Base-by-base conservation (phyloP, 1,140 invertebrate species). In the Medauroidea extradentata region DNA sequence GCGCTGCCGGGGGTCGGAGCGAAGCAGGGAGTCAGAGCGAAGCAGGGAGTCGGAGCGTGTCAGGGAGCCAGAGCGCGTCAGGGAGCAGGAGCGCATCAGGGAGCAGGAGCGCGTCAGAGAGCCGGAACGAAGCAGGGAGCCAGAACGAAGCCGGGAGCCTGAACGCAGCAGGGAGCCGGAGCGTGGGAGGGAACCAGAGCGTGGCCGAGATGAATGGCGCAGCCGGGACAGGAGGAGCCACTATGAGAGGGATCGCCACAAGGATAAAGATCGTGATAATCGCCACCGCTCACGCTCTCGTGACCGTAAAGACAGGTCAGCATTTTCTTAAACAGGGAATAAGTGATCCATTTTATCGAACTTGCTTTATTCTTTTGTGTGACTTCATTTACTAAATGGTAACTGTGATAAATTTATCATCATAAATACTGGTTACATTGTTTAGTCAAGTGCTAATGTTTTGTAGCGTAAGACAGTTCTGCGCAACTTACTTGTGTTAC, bases 161-260 rank as follows among this genome's bases (percentile, higher is more conserved):
- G 23, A 57, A 3, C 42, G 60, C 46, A 50, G 61, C 19, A 44
- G 53, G 13, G 65, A 63, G 27, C 61, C 48, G 25, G 55, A 60
- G 16, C 67, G 64, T 52, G 57, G 63, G 27, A 55, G 49, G 27
- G 59, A 55, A 14, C 44, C 52, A 13, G 50, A 59, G 39, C 27
- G 34, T 16, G 55, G 58, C 14, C 56, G 67, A 34, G 71, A 72
- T 42, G 39, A 38, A 25, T 46, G 58, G 23, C 43, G 43, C 25
- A 48, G 56, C 1, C 71, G 71, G 44, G 71, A 67, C 8, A 69
- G 51, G 53, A 70, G 75, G 8, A 60, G 68, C 39, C 60, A 66
- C 29, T 67, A 70, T 39, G 73, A 74, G 2, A 60, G 71, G 19
- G 70, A 73, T 9, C 63, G 69, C 59, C 59, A 60, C 13, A 63